Percentiles rank a stretch among this genome's conserved stretches.
Evolutionary conservation across 2,888 invertebrate species (phyloP).

Genomic region (Oscheius myriophilus): DNA sequence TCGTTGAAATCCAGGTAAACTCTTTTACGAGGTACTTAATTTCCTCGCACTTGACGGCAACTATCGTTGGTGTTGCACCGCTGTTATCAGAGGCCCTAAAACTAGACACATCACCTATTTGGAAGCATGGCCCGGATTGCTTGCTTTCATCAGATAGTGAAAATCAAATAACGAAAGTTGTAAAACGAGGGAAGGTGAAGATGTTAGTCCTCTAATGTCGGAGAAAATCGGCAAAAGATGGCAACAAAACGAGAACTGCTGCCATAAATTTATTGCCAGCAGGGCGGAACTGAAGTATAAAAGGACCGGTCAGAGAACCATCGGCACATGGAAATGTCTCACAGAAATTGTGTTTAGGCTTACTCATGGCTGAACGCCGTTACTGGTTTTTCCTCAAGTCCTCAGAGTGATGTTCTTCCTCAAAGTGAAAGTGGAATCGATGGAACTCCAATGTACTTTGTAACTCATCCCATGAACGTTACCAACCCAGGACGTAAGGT

Average conservation of each 20-base stretch:
- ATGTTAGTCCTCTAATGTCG: background rate
- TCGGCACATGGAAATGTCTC: too few species aligned
- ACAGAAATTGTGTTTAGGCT: slow-evolving; percentile 2
- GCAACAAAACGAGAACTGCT: too few species aligned
- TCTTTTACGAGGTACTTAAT: background rate
- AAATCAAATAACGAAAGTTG: too few species aligned
- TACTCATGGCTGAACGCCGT: slow-evolving; percentile 30
- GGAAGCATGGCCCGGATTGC: too few species aligned
- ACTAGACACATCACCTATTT: slow-evolving; percentile 7
- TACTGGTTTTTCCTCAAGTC: slow-evolving; percentile 41
- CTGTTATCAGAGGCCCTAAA: slow-evolving; percentile 28
- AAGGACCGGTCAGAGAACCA: too few species aligned
- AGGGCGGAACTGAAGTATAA: too few species aligned
- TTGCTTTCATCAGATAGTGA: too few species aligned
- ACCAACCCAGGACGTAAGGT: slow-evolving; percentile 43
- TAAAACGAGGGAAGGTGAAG: background rate
- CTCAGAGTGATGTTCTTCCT: slow-evolving; percentile 44
- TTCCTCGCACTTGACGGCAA: too few species aligned
- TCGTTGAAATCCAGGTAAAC: slow-evolving; percentile 52
- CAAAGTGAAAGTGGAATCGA: slow-evolving; percentile 41
- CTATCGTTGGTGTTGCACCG: background rate
- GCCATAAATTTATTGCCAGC: too few species aligned
- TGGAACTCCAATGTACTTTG: slow-evolving; percentile 46
- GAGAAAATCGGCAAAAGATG: background rate
- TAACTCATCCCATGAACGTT: slow-evolving; percentile 44